Conservation (phyloP, 1,140 invertebrate species). For the Drosophila nigromelanica region DNA sequence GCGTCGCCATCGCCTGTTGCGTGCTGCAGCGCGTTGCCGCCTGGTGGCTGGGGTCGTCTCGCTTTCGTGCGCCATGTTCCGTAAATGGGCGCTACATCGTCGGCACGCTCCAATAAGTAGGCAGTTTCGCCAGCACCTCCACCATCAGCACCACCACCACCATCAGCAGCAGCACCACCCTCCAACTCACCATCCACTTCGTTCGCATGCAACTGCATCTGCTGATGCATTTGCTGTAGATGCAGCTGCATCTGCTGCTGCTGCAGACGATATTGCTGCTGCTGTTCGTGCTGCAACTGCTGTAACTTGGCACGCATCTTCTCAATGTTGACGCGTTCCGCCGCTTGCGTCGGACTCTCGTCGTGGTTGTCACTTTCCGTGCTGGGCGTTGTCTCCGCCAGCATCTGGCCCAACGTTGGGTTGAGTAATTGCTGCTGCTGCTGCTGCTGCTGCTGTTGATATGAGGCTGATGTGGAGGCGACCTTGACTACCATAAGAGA, state of each 20-base stretch:
- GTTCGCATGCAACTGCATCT: constrained; percentile 41
- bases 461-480: constrained; percentile 69
- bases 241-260: constrained; percentile 67
- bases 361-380: constrained; percentile 50
- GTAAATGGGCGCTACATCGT: constrained; percentile 75
- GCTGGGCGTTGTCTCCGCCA: constrained; percentile 25
- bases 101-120: constrained; percentile 83
- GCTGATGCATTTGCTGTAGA: constrained; percentile 67
- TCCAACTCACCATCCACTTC: constrained; percentile 1
- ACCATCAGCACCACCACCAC: constrained; percentile 9
- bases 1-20: constrained; percentile 37
- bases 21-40: constrained; percentile 37
- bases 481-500: constrained; percentile 82
- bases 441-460: constrained; percentile 62
- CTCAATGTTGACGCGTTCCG: constrained; percentile 60
- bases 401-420: constrained; percentile 39
- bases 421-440: constrained; percentile 58
- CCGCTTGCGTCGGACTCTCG: constrained; percentile 33
- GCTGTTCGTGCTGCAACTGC: constrained; percentile 73
- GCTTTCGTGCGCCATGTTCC: constrained; percentile 83
- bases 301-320: constrained; percentile 80
- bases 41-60: constrained; percentile 70
- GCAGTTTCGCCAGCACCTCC: constrained; percentile 65
- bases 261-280: constrained; percentile 68
- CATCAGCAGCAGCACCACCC: neutral